A percentile compares a stretch with the other conserved stretches of the same genome.
Evolutionary conservation across 2,888 invertebrate species (phyloP).

Genomic region (Caenorhabditis auriculariae): DNA sequence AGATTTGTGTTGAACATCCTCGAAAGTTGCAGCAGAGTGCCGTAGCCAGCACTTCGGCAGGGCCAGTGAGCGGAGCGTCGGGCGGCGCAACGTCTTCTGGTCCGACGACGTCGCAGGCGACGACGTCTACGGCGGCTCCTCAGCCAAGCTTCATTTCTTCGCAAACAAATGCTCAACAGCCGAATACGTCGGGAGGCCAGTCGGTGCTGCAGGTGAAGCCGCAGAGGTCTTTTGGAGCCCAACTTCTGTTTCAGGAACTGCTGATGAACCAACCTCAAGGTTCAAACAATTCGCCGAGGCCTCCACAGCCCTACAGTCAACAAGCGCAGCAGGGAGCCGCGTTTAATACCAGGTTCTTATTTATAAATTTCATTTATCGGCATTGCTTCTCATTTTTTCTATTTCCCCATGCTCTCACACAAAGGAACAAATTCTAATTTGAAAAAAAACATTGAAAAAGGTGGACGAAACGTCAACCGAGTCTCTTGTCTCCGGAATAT

Average conservation of each 20-base stretch:
- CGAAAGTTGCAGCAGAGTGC: slow-evolving; percentile 4
- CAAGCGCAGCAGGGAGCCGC: slow-evolving; percentile 14
- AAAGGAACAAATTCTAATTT: slow-evolving; percentile 11
- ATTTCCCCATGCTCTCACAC: too few species aligned
- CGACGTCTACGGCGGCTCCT: slow-evolving; percentile 7
- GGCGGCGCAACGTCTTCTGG: slow-evolving; percentile 19
- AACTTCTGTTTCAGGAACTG: slow-evolving; percentile 49
- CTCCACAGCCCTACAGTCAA: slow-evolving; percentile 8
- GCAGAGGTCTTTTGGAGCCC: neutral
- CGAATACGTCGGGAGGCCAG: slow-evolving; percentile 10
- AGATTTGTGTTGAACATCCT: neutral
- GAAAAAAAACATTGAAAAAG: slow-evolving; percentile 41
- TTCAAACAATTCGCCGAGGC: slow-evolving; percentile 38
- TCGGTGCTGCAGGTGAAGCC: neutral
- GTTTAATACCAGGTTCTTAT: slow-evolving; percentile 13
- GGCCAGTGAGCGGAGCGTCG: slow-evolving; percentile 19
- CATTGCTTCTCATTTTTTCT: neutral
- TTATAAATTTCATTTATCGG: neutral
- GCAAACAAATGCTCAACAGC: slow-evolving; percentile 2
- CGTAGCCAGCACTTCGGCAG: slow-evolving; percentile 19
- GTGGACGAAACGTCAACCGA: too few species aligned
- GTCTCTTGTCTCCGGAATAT: too few species aligned
- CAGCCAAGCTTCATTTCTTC: slow-evolving; percentile 9
- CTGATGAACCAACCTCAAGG: slow-evolving; percentile 44
- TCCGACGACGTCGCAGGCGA: slow-evolving; percentile 16